A percentile compares a stretch with the other conserved stretches of the same genome.
phyloP scores from a whole-genome alignment of 2,113 vertebrate genomes.

The Sander lucioperca region DNA sequence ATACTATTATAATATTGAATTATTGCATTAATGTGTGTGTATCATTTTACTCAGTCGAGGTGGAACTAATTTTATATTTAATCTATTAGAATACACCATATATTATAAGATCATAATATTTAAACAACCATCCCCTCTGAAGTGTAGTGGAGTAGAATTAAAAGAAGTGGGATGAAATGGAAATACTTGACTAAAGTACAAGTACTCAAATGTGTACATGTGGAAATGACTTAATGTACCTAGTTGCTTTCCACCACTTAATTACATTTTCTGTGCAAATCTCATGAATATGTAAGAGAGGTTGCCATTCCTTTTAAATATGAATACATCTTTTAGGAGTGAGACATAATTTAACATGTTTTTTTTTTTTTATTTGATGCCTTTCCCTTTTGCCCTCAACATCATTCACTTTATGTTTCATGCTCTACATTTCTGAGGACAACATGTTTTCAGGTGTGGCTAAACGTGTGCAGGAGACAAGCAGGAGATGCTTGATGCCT shows the following conservation, averaged over 20 bases:
- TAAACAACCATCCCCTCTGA: neutral
- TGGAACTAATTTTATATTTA: neutral
- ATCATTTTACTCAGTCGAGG: too few relatives aligned
- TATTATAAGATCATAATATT: neutral
- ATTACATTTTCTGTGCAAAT: neutral
- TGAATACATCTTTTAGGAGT: slow-evolving; percentile 4
- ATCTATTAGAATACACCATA: neutral
- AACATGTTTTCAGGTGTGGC: slow-evolving; percentile 28
- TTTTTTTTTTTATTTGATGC: slow-evolving; percentile 16
- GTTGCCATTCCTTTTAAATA: neutral
- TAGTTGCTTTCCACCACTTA: neutral
- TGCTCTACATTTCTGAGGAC: neutral
- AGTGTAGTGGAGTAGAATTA: neutral
- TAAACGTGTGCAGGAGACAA: slow-evolving; percentile 20
- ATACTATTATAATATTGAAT: neutral
- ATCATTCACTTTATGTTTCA: neutral
- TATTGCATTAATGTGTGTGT: too few relatives aligned
- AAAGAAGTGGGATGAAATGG: neutral
- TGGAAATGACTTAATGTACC: neutral
- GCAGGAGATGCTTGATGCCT: slow-evolving; percentile 8
- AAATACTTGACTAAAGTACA: neutral
- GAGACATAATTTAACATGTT: slow-evolving; percentile 7
- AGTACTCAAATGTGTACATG: too few relatives aligned
- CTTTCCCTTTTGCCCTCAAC: neutral
- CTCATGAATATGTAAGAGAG: slow-evolving; percentile 7